Evolutionary conservation across 2,797 vertebrate genomes (phyloP), one percentile per base, ranked within the genome.

Genomic region (Galago senegalensis): DNA sequence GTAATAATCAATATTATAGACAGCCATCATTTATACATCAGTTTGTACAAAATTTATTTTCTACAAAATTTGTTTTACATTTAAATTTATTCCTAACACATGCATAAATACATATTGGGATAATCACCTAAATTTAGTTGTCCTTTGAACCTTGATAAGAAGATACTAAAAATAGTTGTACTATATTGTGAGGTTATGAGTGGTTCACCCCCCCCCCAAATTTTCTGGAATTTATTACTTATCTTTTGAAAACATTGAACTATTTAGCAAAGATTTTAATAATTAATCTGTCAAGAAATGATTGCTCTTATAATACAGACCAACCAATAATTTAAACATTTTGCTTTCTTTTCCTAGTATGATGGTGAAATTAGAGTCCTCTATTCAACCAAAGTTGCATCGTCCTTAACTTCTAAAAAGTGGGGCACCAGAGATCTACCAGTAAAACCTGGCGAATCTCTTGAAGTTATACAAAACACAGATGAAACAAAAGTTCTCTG

Each of bases 311-410:
- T 60, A 84, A 34, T 31, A 79, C 3, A 4, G 11, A 76, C 60
- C 69, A 95, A 58, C 67, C 27, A 73, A 56, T 79, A 79, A 92
- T 53, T 49, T 77, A 56, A 72, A 89, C 89, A 31, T 43, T 72
- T 89, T 84, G 25, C 60, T 88, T 93, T 98, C 12, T 96, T 96
- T 98, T 95, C 97, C 25, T 97, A 99, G 99, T 99, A 99, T 97
- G 99, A 99, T 0, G 99, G 99, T 16, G 99, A 99, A 96, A 99
- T 99, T 96, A 98, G 98, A 98, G 99, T 99, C 69, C 97, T 99
- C 13, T 98, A 99, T 88, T 98, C 99, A 93, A 98, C 99, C 79
- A 99, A 97, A n/a, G 97, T 99, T 16, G 1, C 95, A 10, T 40
- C 96, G 10, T 96, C 98, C 1, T 97, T 99, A 40, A 86, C 97